Conservation (phyloP, 2,888 invertebrate species). For the Tipula lateralis region DNA sequence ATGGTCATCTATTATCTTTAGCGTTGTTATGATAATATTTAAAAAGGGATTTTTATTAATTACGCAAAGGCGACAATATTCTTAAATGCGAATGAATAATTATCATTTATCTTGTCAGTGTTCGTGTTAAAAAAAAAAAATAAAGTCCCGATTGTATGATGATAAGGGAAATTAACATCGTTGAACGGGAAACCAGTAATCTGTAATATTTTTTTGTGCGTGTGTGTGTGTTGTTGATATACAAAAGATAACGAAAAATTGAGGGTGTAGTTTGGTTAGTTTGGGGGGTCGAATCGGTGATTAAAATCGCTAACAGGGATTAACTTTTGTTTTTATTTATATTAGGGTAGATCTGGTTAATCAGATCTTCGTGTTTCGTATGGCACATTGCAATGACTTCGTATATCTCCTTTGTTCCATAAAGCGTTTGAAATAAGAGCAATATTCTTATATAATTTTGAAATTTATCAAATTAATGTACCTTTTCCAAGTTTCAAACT, state of each 20-base stretch:
- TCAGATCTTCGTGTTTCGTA: too few species aligned
- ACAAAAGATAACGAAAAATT: background rate
- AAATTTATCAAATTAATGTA: too few species aligned
- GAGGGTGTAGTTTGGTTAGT: background rate
- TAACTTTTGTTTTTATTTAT: background rate
- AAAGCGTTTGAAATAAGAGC: too few species aligned
- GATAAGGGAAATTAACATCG: background rate
- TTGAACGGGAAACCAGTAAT: background rate
- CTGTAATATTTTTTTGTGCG: background rate
- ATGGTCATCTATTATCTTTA: background rate
- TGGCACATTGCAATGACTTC: too few species aligned
- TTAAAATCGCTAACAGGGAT: background rate
- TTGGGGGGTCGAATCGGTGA: background rate
- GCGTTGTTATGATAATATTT: background rate
- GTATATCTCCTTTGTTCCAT: too few species aligned
- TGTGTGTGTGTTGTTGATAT: background rate
- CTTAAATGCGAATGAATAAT: background rate
- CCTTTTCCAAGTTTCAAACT: too few species aligned
- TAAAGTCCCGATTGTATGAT: background rate
- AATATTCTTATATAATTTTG: too few species aligned
- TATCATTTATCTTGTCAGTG: background rate
- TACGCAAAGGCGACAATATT: background rate
- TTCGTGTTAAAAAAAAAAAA: background rate
- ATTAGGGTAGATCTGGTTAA: too few species aligned
- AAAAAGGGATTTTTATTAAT: conserved; percentile 6